phyloP scores from a whole-genome alignment of 2,797 vertebrate species.

The Sphenodon punctatus region DNA sequence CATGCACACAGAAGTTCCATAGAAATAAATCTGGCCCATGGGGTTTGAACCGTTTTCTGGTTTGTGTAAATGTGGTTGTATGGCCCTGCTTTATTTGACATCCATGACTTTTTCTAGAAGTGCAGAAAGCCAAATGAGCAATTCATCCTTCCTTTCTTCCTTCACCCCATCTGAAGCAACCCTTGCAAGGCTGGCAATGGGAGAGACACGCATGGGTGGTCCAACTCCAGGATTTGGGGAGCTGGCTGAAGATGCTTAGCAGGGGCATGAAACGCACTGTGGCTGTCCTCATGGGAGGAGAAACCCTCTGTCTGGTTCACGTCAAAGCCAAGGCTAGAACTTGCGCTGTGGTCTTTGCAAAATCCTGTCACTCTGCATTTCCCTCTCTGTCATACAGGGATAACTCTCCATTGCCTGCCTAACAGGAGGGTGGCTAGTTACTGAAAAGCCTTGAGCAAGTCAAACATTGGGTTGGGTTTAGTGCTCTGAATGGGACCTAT shows the following conservation, averaged over 20 bases:
- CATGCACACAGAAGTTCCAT: neutral
- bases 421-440: neutral
- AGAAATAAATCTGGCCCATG: neutral
- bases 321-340: too few species aligned
- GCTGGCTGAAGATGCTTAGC: conserved; percentile 29
- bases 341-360: conserved; percentile 9
- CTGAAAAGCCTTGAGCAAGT: neutral
- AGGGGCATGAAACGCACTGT: conserved; percentile 43
- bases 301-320: too few species aligned
- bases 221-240: conserved; percentile 3
- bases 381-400: neutral
- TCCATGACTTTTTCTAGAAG: neutral
- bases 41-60: neutral
- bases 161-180: conserved; percentile 52
- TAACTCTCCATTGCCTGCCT: neutral
- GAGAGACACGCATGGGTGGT: neutral
- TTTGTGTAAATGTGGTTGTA: conserved; percentile 6
- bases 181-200: conserved; percentile 47
- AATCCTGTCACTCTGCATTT: neutral
- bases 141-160: neutral
- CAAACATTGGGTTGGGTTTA: neutral
- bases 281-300: conserved; percentile 53
- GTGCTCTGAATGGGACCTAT: neutral
- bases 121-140: neutral
- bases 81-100: conserved; percentile 1